Evolutionary conservation across 2,888 invertebrate genomes (phyloP).

Genomic region (Parochlus steinenii): DNA sequence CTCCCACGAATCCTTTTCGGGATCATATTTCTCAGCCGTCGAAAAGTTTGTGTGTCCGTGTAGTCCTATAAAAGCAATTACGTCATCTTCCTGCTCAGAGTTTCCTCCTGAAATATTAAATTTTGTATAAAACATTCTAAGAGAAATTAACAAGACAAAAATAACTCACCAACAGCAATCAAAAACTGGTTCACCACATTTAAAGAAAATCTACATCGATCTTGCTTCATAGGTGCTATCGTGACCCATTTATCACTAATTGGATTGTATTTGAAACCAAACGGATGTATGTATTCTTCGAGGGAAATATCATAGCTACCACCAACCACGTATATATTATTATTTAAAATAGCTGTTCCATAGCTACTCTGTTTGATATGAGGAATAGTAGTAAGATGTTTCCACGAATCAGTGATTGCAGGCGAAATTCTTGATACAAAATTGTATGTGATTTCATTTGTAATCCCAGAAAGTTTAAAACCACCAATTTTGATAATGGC

Average conservation of each 20-base stretch:
- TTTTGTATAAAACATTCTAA: no score
- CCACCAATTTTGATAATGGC: conserved; percentile 53
- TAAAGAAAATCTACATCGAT: conserved; percentile 47
- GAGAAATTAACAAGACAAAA: no score
- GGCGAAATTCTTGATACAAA: conserved; percentile 30
- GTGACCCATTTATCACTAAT: conserved; percentile 45
- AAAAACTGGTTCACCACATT: conserved; percentile 37
- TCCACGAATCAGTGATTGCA: conserved; percentile 35
- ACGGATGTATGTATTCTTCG: conserved; percentile 53
- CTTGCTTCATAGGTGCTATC: conserved; percentile 46
- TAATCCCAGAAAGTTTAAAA: conserved; percentile 45
- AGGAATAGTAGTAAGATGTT: conserved; percentile 47
- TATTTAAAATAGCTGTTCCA: conserved; percentile 48
- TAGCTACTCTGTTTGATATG: conserved; percentile 59
- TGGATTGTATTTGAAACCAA: conserved; percentile 49
- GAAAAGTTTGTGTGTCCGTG: conserved; percentile 20
- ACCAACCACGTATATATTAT: conserved; percentile 50
- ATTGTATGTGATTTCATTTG: conserved; percentile 50
- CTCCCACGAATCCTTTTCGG: conserved; percentile 38
- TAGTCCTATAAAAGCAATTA: no score
- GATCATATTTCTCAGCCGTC: conserved; percentile 43
- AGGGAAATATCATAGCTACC: conserved; percentile 53
- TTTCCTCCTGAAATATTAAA: conserved; percentile 40
- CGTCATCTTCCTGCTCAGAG: conserved; percentile 27
- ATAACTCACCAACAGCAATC: conserved; percentile 49